phyloP scores from a whole-genome alignment of 2,888 invertebrate genomes.

The Melangyna quadrimaculata region DNA sequence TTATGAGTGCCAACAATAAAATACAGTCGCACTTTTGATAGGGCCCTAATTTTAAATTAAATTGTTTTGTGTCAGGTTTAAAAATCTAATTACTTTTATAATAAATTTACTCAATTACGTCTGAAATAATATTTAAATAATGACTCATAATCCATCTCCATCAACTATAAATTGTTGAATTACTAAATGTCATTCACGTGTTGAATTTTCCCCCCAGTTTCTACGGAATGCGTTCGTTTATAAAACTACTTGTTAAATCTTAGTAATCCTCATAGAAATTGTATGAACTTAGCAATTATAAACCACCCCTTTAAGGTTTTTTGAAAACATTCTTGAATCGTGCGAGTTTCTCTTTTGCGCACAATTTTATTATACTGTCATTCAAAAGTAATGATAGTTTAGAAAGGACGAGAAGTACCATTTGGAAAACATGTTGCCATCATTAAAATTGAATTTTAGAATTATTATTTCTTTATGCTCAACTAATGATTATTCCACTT shows the following conservation, averaged over 20 bases:
- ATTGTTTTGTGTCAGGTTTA: too few species aligned
- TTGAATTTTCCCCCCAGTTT: too few species aligned
- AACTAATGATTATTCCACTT: constrained; percentile 24
- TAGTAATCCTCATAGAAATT: background rate
- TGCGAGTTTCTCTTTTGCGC: background rate
- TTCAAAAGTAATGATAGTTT: constrained; percentile 16
- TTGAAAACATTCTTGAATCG: background rate
- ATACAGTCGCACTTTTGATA: too few species aligned
- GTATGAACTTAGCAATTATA: background rate
- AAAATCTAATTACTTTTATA: too few species aligned
- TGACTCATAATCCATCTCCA: too few species aligned
- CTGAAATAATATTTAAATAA: too few species aligned
- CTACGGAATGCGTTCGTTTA: too few species aligned
- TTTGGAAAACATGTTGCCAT: constrained; percentile 44
- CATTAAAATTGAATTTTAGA: constrained; percentile 64
- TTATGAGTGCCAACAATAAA: too few species aligned
- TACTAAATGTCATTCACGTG: too few species aligned
- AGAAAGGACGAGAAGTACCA: background rate
- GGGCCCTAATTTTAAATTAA: too few species aligned
- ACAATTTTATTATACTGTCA: background rate
- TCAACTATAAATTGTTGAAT: too few species aligned
- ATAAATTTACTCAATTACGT: too few species aligned
- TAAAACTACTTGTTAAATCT: background rate
- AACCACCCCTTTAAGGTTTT: background rate
- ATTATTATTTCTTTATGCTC: constrained; percentile 37